These are phyloP conservation scores for Dipus sagitta DNA, from an alignment of 2,797 vertebrate species.

Conservation along the genomic window DNA sequence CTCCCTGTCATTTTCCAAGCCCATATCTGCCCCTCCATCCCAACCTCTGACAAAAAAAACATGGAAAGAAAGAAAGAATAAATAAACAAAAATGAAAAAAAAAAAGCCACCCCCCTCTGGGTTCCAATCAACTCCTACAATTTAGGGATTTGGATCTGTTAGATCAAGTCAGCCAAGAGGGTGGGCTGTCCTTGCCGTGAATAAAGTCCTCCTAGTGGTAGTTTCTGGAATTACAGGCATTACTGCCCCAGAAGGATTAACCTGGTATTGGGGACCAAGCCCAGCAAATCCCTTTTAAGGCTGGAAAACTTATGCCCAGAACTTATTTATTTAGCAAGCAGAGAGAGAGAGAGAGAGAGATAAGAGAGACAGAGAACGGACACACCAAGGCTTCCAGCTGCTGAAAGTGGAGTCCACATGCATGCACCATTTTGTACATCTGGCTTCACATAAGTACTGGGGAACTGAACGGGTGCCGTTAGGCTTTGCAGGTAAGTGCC, in stretches of 20 bases:
- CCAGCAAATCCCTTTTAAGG: neutral
- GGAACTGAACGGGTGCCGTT: too few species aligned
- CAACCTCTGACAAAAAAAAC: neutral
- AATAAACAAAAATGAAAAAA: neutral
- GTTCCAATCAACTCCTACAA: neutral
- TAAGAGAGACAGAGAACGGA: too few species aligned
- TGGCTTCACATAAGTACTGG: too few species aligned
- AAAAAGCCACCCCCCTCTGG: neutral
- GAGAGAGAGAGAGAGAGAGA: too few species aligned
- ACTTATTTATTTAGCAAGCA: neutral
- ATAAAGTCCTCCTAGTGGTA: neutral
- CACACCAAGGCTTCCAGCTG: too few species aligned
- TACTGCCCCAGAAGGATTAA: neutral
- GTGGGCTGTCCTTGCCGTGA: neutral
- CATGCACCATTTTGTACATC: too few species aligned
- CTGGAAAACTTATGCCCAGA: neutral
- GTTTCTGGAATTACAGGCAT: conserved; percentile 37
- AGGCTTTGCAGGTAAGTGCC: too few species aligned
- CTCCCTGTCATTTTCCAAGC: fast-evolving
- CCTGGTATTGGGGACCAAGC: neutral
- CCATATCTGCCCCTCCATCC: neutral
- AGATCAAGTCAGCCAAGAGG: neutral
- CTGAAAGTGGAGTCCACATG: too few species aligned
- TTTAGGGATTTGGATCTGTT: neutral
- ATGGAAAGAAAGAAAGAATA: neutral